phyloP scores from a whole-genome alignment of 2,113 vertebrate genomes.

The Hemichromis elongatus region DNA sequence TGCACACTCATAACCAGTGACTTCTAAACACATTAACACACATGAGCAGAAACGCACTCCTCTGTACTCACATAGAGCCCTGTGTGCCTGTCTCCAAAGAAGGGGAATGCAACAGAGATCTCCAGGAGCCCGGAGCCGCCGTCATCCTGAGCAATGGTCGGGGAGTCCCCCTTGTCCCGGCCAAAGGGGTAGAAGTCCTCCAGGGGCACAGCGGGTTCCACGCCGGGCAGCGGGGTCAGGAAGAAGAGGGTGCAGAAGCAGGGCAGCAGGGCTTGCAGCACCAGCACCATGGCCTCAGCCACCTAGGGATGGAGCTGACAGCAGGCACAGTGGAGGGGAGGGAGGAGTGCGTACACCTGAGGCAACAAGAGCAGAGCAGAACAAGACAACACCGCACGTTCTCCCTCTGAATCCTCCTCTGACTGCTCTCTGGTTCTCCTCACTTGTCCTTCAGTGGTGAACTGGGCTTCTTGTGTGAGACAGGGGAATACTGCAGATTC shows the following conservation, averaged over 20 bases:
- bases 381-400: constrained; percentile 47
- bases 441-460: constrained; percentile 53
- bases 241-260: constrained; percentile 64
- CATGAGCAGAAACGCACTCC: not conserved
- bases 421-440: constrained; percentile 36
- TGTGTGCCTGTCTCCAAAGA: constrained; percentile 89
- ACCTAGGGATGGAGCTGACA: constrained; percentile 63
- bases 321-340: constrained; percentile 49
- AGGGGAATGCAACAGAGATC: constrained; percentile 87
- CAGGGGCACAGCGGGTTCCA: constrained; percentile 77
- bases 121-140: constrained; percentile 91
- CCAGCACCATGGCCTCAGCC: constrained; percentile 71
- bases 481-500: constrained; percentile 70
- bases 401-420: constrained; percentile 50
- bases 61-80: constrained; percentile 92
- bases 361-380: constrained; percentile 45
- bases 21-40: constrained; percentile 7
- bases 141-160: constrained; percentile 88
- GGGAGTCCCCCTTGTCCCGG: constrained; percentile 70
- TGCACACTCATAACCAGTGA: constrained; percentile 27
- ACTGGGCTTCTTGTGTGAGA: constrained; percentile 59
- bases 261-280: constrained; percentile 61
- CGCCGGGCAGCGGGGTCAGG: constrained; percentile 57
- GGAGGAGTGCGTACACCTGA: constrained; percentile 59
- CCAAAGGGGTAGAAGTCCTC: constrained; percentile 93